phyloP scores from a whole-genome alignment of 2,888 invertebrate genomes.

The Pristionchus fissidentatus region DNA sequence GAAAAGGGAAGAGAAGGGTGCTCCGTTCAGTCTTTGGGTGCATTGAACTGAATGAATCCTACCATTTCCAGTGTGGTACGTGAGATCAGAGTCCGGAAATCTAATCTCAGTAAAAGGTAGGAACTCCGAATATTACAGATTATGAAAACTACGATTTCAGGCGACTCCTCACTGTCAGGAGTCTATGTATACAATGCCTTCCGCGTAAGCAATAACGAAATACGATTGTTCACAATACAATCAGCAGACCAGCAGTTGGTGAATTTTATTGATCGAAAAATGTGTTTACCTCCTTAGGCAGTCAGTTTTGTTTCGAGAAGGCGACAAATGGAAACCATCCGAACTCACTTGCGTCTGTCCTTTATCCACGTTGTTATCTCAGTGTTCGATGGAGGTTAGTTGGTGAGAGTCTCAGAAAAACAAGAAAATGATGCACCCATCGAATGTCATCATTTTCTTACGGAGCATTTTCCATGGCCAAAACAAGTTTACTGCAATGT shows the following conservation, averaged over 20 bases:
- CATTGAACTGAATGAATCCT: no score
- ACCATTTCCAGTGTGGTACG: neutral
- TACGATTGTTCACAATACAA: conserved; percentile 4
- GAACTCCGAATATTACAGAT: neutral
- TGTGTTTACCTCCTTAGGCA: neutral
- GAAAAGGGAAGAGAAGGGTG: no score
- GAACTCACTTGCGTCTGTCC: neutral
- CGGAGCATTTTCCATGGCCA: neutral
- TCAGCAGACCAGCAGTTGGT: neutral
- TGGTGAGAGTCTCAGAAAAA: no score
- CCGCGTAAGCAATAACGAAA: neutral
- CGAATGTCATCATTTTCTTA: neutral
- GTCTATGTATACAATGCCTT: conserved; percentile 17
- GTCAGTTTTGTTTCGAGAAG: neutral
- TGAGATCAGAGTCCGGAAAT: neutral
- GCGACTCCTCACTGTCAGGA: neutral
- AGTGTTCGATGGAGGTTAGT: conserved; percentile 13
- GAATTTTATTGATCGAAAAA: neutral
- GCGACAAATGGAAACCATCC: neutral
- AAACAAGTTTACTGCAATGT: no score
- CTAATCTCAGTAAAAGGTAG: neutral
- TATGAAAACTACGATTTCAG: neutral
- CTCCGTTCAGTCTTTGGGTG: no score
- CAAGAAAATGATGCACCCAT: neutral
- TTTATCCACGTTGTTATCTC: conserved; percentile 6